Evolutionary conservation across 2,113 vertebrate genomes (phyloP).

Genomic region (Lutjanus erythropterus): DNA sequence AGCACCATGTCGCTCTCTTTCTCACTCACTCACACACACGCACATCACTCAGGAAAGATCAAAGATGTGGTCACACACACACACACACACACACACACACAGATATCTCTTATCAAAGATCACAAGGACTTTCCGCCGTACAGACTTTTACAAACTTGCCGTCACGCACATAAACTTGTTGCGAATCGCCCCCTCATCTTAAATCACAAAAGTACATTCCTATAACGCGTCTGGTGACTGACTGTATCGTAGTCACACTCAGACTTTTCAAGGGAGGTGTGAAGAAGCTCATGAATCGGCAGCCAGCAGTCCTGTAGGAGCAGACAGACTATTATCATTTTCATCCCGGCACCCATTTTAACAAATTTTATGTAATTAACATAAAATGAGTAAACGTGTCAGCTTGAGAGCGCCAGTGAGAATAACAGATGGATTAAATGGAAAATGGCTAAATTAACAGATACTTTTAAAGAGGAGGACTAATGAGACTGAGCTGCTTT

Average conservation of each 20-base stretch:
- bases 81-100: slow-evolving; percentile 24
- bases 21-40: slow-evolving; percentile 36
- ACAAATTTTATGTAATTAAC: slow-evolving; percentile 66
- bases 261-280: slow-evolving; percentile 21
- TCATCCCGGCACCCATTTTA: slow-evolving; percentile 26
- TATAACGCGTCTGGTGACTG: neutral
- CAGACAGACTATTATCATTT: slow-evolving; percentile 18
- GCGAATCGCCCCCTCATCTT: slow-evolving; percentile 28
- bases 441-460: slow-evolving; percentile 40
- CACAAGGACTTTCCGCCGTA: slow-evolving; percentile 38
- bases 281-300: slow-evolving; percentile 33
- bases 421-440: slow-evolving; percentile 64
- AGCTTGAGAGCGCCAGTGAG: slow-evolving; percentile 48
- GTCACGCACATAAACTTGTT: slow-evolving; percentile 34
- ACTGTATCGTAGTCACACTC: slow-evolving; percentile 2
- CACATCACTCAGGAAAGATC: slow-evolving; percentile 58
- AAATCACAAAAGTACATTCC: slow-evolving; percentile 24
- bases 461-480: slow-evolving; percentile 37
- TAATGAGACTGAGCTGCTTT: slow-evolving; percentile 61
- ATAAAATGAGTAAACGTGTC: slow-evolving; percentile 58
- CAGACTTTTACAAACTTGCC: slow-evolving; percentile 42
- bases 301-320: slow-evolving; percentile 17
- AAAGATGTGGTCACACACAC: slow-evolving; percentile 57
- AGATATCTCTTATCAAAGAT: slow-evolving; percentile 49
- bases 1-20: slow-evolving; percentile 44